Evolutionary conservation across 92 coral and sea anemone genomes (phyloP).

Genomic region (Nematostella vectensis): DNA sequence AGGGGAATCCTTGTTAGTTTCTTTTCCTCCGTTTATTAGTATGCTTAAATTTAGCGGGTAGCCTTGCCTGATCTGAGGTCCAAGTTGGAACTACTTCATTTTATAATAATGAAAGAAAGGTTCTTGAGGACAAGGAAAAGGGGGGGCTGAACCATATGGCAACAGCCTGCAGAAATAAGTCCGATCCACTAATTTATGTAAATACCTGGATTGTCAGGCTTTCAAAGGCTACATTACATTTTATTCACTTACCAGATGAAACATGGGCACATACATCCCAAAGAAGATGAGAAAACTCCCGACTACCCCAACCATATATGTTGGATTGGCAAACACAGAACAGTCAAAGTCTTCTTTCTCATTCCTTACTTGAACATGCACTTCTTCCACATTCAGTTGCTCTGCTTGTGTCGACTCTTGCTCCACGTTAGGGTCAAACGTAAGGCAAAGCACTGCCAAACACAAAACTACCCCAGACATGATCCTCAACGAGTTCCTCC

Average conservation of each 20-base stretch:
- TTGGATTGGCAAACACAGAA: constrained; percentile 8
- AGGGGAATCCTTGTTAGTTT: too few species aligned
- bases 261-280: constrained; percentile 20
- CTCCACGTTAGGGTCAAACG: constrained; percentile 17
- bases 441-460: neutral
- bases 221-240: neutral
- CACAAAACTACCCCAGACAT: constrained; percentile 16
- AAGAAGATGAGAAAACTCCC: constrained; percentile 4
- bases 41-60: too few species aligned
- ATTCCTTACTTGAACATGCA: neutral
- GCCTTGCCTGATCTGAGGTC: too few species aligned
- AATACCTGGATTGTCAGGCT: too few species aligned
- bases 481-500: constrained; percentile 35
- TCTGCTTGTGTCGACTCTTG: neutral
- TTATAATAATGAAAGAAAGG: too few species aligned
- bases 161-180: too few species aligned
- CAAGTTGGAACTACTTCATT: too few species aligned
- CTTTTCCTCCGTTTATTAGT: too few species aligned
- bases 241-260: constrained; percentile 24
- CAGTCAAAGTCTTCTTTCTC: constrained; percentile 3
- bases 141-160: neutral
- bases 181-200: too few species aligned
- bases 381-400: neutral
- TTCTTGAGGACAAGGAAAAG: too few species aligned
- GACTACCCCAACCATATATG: constrained; percentile 7